Percentiles rank a stretch among this genome's conserved stretches.
These are phyloP conservation scores for Hiodon tergisus DNA, from an alignment of 2,113 vertebrate genomes.

Conservation along the genomic window DNA sequence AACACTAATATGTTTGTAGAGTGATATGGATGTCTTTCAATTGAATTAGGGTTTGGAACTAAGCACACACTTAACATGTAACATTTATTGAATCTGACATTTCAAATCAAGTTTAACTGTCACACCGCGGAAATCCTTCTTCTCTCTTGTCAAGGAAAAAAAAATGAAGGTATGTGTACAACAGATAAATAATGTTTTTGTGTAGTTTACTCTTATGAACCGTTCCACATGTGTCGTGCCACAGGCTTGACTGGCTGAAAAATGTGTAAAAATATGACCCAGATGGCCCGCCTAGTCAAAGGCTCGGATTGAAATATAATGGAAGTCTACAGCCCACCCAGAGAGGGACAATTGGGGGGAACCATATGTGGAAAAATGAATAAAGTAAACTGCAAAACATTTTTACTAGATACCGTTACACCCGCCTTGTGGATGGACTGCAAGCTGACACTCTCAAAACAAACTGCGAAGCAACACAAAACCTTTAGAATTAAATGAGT, in stretches of 20 bases:
- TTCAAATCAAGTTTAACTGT: neutral
- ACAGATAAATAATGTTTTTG: slow-evolving; percentile 17
- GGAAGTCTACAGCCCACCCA: slow-evolving; percentile 63
- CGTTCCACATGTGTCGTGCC: slow-evolving; percentile 47
- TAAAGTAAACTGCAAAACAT: slow-evolving; percentile 73
- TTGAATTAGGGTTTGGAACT: neutral
- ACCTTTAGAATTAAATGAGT: slow-evolving; percentile 38
- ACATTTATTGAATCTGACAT: slow-evolving; percentile 5
- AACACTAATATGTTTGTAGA: neutral
- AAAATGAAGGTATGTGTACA: slow-evolving; percentile 1
- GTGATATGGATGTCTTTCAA: neutral
- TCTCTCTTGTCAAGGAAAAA: slow-evolving; percentile 1
- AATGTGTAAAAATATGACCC: slow-evolving; percentile 65
- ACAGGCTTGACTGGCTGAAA: slow-evolving; percentile 61
- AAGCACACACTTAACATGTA: neutral
- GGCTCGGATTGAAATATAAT: slow-evolving; percentile 61
- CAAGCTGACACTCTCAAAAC: slow-evolving; percentile 67
- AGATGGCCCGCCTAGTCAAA: slow-evolving; percentile 54
- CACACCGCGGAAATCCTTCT: neutral
- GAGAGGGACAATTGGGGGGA: slow-evolving; percentile 58
- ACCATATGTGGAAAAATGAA: slow-evolving; percentile 66
- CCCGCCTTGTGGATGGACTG: slow-evolving; percentile 58
- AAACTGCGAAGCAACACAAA: slow-evolving; percentile 47
- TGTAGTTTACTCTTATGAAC: slow-evolving; percentile 38
- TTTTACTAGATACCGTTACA: slow-evolving; percentile 71